Conservation (phyloP, 2,113 vertebrate species). For the Ptychochromis oligacanthus region DNA sequence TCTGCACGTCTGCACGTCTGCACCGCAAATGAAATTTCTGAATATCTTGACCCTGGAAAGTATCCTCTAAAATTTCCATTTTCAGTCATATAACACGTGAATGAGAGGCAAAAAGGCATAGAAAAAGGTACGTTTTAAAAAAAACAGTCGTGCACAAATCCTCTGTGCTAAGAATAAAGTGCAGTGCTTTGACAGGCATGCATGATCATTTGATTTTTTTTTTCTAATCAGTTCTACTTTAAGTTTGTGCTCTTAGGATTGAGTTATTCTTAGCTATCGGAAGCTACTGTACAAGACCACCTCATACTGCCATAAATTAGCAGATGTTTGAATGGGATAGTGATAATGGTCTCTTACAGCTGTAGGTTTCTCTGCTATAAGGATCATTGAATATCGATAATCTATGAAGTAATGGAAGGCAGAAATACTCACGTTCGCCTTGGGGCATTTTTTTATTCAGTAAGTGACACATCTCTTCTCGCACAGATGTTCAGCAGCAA, state of each 20-base stretch:
- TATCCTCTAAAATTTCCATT: neutral
- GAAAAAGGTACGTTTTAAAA: neutral
- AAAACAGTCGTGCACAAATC: neutral
- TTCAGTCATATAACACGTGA: neutral
- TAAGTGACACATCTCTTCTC: neutral
- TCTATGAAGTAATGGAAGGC: neutral
- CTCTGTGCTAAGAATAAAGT: neutral
- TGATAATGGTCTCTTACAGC: neutral
- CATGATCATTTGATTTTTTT: neutral
- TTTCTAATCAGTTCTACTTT: neutral
- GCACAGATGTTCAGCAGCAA: constrained; percentile 3
- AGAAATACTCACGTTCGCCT: neutral
- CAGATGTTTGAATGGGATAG: neutral
- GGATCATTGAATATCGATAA: neutral
- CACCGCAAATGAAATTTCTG: neutral
- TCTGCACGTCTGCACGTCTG: neutral
- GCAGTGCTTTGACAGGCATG: neutral
- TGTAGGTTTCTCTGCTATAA: neutral
- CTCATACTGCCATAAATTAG: neutral
- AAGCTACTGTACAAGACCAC: neutral
- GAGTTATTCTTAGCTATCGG: neutral
- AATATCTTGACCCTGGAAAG: neutral
- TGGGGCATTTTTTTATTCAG: neutral
- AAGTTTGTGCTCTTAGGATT: neutral
- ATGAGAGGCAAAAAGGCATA: neutral